Evolutionary conservation across 2,113 vertebrate genomes (phyloP).

Genomic region (Cisticola juncidis): DNA sequence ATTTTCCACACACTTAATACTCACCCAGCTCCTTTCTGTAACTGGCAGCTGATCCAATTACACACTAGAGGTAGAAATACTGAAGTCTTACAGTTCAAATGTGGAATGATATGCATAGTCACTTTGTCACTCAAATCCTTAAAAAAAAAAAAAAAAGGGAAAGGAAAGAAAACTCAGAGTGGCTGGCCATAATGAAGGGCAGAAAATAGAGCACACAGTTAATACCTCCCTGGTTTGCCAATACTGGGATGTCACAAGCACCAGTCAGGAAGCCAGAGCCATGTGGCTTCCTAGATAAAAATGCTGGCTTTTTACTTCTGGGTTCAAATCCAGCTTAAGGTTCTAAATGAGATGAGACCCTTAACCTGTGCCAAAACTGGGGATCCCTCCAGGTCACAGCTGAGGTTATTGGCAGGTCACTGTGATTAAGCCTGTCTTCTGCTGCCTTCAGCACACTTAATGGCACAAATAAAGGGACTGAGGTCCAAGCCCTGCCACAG

Average conservation of each 20-base stretch:
- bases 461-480: conserved; percentile 11
- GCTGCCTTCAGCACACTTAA: conserved; percentile 35
- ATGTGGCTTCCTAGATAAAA: conserved; percentile 39
- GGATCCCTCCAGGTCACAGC: conserved; percentile 57
- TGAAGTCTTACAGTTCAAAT: conserved; percentile 55
- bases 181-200: conserved; percentile 29
- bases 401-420: conserved; percentile 62
- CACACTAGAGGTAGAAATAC: conserved; percentile 52
- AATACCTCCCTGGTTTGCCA: conserved; percentile 1
- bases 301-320: conserved; percentile 19
- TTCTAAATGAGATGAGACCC: conserved; percentile 47
- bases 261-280: conserved; percentile 10
- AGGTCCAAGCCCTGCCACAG: background rate
- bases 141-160: background rate
- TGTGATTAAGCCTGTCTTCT: conserved; percentile 27
- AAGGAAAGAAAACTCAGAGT: background rate
- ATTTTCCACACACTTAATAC: conserved; percentile 62
- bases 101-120: conserved; percentile 44
- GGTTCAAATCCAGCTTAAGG: conserved; percentile 52
- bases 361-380: conserved; percentile 42
- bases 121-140: conserved; percentile 42
- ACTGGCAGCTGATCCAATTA: conserved; percentile 55
- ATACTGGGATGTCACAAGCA: background rate
- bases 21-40: conserved; percentile 55
- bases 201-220: conserved; percentile 27